Evolutionary conservation across 1,140 invertebrate species (phyloP), one percentile per base, ranked within the genome.

Genomic region (Pogonus chalceus): DNA sequence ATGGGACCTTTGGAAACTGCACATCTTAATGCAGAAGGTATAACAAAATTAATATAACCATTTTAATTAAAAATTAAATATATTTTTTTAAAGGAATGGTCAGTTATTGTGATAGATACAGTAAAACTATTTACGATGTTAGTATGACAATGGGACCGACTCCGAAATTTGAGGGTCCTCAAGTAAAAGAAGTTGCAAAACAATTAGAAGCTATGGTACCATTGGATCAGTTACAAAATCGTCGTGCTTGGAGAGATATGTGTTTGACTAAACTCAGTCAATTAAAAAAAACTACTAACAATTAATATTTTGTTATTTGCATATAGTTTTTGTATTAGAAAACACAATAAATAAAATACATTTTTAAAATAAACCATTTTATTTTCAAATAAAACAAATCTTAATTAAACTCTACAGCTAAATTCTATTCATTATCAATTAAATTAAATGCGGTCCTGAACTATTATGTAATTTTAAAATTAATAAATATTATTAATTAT

Each of bases 1-100:
- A 74, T 96, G 18, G 96, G 96, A 20, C 85, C 92, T 1, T 76
- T 97, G 49, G 92, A 98, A 76, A 94, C 92, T 0, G 88, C 90
- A 20, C 93, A 96, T 74, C 76, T 98, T 20, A 98, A 98, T 75
- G 92, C 93, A 22, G 86, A 93, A 74, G 93, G 92, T 78, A 80
- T 79, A 72, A 12, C 18, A 43, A 43, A 43, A 43, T 9, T 43
- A 43, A 43, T 43, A 43, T 43, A 14, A 31, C 4, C 26, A 7
- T 31, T 4, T 31, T 31, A 31, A 7, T 14, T 31, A 7, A 14
- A 31, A 4, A 31, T 31, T 53, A 1, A 49, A 48, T 35, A 20
- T 56, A 20, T 60, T 54, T 51, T 52, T 51, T 58, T 53, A n/a
- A n/a, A 84, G 81, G 83, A 7, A 83, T 87, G 70, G 65, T 72